Base-by-base conservation (phyloP, 2,113 vertebrate genomes). In the Probosciger aterrimus region DNA sequence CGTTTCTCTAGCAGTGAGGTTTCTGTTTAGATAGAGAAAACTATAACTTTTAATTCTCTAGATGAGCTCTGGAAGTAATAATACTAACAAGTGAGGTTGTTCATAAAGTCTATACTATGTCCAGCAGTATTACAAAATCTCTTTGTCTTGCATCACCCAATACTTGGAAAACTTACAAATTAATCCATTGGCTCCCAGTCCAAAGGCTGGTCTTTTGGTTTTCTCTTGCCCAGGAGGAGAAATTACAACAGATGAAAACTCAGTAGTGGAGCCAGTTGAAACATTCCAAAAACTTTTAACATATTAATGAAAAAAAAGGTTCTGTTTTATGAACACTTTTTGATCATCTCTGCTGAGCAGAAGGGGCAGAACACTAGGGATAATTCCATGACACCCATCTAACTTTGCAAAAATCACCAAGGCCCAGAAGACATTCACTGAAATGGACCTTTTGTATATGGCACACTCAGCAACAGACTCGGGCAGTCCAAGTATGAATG, bases 1-100 rank as follows among this genome's bases (percentile, higher is more conserved):
- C 63, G 7, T 96, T 96, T 77, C 69, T 97, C 95, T 91, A 96
- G 96, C 96, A 97, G 84, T 68, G 91, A 98, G 94, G 92, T 97
- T 97, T 97, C 95, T 91, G 87, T 95, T 97, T 94, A 96, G 88
- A 96, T 70, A 96, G 91, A 95, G 92, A 88, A 91, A 96, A 96
- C 78, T 94, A 67, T 47, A 96, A 82, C 88, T 96, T 95, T 93
- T 96, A 93, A 91, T 97, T 95, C 92, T 95, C 93, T 96, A 87
- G 71, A 95, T 94, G 91, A 90, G 82, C 63, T 92, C 80, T 84
- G 94, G 92, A 97, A 98, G 95, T 78, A 97, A 96, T 82, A 84
- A 91, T 92, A 97, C 88, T 93, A 97, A 93, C 95, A 97, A 97
- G 96, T 90, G 73, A 97, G 81, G 62, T 77, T 89, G 76, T 74